Evolutionary conservation across 2,888 invertebrate species (phyloP), one percentile per base, ranked within the genome.

Genomic region (Chelonus formosanus): DNA sequence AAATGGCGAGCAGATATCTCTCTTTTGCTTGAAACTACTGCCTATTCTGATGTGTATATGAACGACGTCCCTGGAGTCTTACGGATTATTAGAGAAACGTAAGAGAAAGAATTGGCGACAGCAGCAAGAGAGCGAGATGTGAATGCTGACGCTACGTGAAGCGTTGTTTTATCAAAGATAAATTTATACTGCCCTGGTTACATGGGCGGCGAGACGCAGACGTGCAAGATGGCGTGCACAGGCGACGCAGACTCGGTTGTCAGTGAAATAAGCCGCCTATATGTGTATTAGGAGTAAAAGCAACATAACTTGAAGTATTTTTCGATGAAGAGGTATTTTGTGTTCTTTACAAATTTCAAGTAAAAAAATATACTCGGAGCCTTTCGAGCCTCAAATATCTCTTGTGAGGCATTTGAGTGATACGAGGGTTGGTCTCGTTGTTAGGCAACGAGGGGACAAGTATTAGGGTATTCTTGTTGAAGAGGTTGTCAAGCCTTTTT

Each of bases 201-300:
- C 72, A 74, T 74, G 78, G 78, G 78, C 78, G 78, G 78, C 75
- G 78, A 77, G 78, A 83, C 82, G 82, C 82, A 81, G 82, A 82
- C 83, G 82, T 83, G 82, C 80, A 83, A 83, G 81, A 82, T 80
- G 80, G 81, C 82, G 80, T 76, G 76, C 54, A 59, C 44, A 57
- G 43, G 65, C 71, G 71, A 74, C 75, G 75, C 78, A 75, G 75
- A 76, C 75, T 76, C 74, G 71, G 74, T 74, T 73, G 78, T 73
- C 62, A 68, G 61, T 62, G 65, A 50, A 20, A 20, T 20, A 62
- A 60, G 62, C 67, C 44, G 32, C 32, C 44, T 53, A 53, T 54
- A 35, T 67, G 57, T 40, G 57, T 62, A 57, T 61, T 31, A 56
- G 56, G 56, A 44, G 8, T 3, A 6, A 40, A 40, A 6, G 5